Evolutionary conservation across 2,888 invertebrate species (phyloP).

Genomic region (Steromphala cineraria): DNA sequence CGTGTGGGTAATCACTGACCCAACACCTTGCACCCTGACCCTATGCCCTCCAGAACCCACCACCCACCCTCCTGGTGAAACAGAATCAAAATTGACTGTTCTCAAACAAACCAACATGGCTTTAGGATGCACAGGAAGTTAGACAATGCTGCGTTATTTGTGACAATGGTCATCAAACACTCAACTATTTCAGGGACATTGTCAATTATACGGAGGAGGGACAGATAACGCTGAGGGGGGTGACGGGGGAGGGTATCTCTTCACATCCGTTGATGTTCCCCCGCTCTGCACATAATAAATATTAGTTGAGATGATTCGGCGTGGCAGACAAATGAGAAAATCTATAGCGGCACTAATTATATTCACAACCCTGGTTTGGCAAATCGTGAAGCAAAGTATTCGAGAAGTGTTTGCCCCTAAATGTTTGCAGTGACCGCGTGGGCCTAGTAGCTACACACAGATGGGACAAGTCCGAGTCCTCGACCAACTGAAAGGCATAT

Average conservation of each 20-base stretch:
- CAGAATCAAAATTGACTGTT: constrained; percentile 7
- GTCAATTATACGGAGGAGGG: not conserved
- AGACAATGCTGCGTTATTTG: constrained; percentile 4
- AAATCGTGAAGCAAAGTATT: not conserved
- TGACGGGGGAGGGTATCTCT: not conserved
- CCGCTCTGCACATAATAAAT: constrained; percentile 9
- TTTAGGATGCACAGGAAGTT: constrained; percentile 14
- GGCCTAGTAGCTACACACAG: not conserved
- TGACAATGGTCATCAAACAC: constrained; percentile 9
- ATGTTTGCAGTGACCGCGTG: not conserved
- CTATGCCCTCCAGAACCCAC: not conserved
- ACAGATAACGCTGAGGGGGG: not conserved
- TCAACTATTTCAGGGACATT: not conserved
- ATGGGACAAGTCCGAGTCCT: not conserved
- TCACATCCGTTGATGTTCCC: not conserved
- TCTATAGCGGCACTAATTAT: constrained; percentile 11
- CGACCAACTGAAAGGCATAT: not conserved
- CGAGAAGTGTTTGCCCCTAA: not conserved
- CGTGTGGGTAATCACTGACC: not conserved
- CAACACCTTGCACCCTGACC: not conserved
- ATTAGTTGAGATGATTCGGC: constrained; percentile 2
- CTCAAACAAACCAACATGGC: constrained; percentile 18
- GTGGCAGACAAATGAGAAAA: constrained; percentile 12
- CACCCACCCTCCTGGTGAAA: not conserved
- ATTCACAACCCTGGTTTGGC: not conserved